Evolutionary conservation across 1,140 invertebrate species (phyloP), one percentile per base, ranked within the genome.

Genomic region (Euborellia annulipes): DNA sequence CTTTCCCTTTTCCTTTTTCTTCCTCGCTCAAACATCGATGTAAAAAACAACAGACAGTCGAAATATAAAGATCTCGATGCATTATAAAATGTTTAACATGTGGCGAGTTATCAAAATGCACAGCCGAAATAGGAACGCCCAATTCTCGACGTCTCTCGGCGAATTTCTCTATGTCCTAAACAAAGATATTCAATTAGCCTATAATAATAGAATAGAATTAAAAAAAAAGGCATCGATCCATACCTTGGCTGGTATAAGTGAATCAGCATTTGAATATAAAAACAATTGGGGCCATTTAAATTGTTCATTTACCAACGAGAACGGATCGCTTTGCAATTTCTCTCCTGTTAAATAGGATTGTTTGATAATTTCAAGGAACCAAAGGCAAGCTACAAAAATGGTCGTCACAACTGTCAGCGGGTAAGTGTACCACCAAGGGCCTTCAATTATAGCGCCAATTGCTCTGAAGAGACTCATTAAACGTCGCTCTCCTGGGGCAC

Each of bases 251-350:
- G 68, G 63, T 53, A 73, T 72, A 52, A 82, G 54, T 20, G 71
- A 64, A 55, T 86, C 82, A 3, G 68, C 67, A 52, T 76, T 77
- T 0, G 81, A 85, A 54, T 80, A 86, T 13, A 85, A 64, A 57
- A 82, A 85, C 34, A 84, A 57, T 58, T 84, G 80, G 19, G 82
- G 75, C 67, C 71, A 77, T 32, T 63, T 57, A 41, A 62, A 59
- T 32, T 60, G 54, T 55, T 71, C 66, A 45, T 66, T 60, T 41
- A 58, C 59, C 27, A 75, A 55, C 51, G 54, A 47, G 30, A 56
- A 57, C 7, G 58, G 60, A 46, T 59, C 57, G 7, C 57, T 60
- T 41, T 50, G 55, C n/a, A 57, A 44, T 1, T 51, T 47, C 32
- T 55, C 49, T 23, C 49, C 49, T 43, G 54, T 52, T 22, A 54